Conservation (phyloP, 1,140 invertebrate genomes). For the Amyelois transitella region DNA sequence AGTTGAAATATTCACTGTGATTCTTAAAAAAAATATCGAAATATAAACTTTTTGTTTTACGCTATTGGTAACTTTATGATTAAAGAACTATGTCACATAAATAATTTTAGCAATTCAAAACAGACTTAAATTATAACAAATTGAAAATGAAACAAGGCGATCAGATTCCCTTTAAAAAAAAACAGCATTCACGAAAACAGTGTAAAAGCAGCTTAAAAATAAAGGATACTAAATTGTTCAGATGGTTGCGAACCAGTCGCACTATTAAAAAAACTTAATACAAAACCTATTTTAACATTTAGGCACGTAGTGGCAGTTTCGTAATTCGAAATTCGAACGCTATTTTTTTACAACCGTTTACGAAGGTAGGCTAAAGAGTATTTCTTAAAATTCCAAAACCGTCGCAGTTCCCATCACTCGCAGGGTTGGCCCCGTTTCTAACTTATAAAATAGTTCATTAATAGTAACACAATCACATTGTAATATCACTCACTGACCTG, state of each 20-base stretch:
- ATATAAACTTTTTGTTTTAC: slow-evolving; percentile 30
- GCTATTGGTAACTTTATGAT: slow-evolving; percentile 69
- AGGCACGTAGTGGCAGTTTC: slow-evolving; percentile 72
- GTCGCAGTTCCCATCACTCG: slow-evolving; percentile 14
- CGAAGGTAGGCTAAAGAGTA: slow-evolving; percentile 51
- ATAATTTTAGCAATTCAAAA: slow-evolving; percentile 57
- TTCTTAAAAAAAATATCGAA: not conserved
- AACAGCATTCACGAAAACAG: slow-evolving; percentile 20
- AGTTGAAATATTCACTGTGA: slow-evolving; percentile 3
- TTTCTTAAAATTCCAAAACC: slow-evolving; percentile 43
- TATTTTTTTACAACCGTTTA: slow-evolving; percentile 60
- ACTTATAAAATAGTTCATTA: slow-evolving; percentile 36
- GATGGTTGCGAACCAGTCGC: slow-evolving; percentile 53
- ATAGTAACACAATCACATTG: slow-evolving; percentile 69
- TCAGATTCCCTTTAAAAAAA: slow-evolving; percentile 20
- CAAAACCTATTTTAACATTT: slow-evolving; percentile 26
- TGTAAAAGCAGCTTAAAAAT: slow-evolving; percentile 27
- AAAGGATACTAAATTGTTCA: slow-evolving; percentile 30
- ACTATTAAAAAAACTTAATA: slow-evolving; percentile 21
- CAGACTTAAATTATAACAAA: slow-evolving; percentile 43
- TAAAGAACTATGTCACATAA: slow-evolving; percentile 59
- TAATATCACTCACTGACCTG: slow-evolving; percentile 67
- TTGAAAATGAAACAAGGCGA: too few species aligned
- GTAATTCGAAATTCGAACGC: slow-evolving; percentile 27
- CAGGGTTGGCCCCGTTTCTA: not conserved